These are phyloP conservation scores for Nicator chloris DNA, from an alignment of 2,113 vertebrate species.

Conservation along the genomic window DNA sequence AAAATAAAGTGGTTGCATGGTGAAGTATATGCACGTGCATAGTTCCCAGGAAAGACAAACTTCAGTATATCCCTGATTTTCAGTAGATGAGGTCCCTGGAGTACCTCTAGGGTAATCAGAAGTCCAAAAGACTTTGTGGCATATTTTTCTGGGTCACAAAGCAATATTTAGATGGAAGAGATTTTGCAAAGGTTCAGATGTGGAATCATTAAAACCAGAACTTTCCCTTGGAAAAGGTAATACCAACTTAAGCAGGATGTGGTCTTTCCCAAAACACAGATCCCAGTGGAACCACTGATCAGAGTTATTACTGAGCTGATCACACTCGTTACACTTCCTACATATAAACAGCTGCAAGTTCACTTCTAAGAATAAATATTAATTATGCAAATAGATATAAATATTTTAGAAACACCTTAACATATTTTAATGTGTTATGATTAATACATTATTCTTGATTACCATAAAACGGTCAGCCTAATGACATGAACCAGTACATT, in stretches of 20 bases:
- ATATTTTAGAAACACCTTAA: not conserved
- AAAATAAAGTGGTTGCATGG: not conserved
- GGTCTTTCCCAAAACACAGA: not conserved
- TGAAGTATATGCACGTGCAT: not conserved
- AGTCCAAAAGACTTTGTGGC: not conserved
- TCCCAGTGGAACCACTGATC: not conserved
- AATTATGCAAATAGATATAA: not conserved
- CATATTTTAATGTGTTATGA: not conserved
- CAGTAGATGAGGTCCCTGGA: not conserved
- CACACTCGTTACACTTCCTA: not conserved
- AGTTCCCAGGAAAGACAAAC: not conserved
- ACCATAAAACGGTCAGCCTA: not conserved
- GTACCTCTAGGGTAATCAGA: not conserved
- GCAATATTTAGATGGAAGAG: not conserved
- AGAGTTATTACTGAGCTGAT: not conserved
- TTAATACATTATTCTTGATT: constrained; percentile 18
- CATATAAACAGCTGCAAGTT: not conserved
- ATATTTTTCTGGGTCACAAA: not conserved
- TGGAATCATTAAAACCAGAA: not conserved
- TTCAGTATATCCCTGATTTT: not conserved
- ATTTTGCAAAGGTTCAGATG: not conserved
- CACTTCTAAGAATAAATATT: not conserved
- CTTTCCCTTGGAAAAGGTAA: not conserved
- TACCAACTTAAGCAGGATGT: not conserved
- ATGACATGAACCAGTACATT: not conserved